phyloP scores from a whole-genome alignment of 2,797 vertebrate genomes.

The Lophius americanus region DNA sequence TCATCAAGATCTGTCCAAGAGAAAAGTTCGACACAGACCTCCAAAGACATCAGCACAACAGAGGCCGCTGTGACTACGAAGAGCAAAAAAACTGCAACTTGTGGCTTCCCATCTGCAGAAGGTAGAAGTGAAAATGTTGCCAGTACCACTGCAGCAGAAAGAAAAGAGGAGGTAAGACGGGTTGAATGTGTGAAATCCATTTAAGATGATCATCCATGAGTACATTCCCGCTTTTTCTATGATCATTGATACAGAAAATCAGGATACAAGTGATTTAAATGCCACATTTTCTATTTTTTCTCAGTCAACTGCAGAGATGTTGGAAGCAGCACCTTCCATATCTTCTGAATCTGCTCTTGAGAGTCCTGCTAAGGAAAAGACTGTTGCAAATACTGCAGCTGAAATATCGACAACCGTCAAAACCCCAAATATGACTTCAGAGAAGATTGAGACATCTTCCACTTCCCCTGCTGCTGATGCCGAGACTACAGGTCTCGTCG shows the following conservation, averaged over 20 bases:
- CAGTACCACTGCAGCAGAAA: constrained; percentile 35
- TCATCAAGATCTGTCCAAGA: constrained; percentile 6
- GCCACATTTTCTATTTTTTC: background rate
- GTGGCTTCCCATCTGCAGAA: background rate
- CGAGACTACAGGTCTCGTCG: background rate
- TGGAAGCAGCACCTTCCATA: background rate
- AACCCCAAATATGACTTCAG: background rate
- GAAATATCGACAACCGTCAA: rapidly evolving
- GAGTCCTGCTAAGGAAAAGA: background rate
- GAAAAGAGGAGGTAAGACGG: constrained; percentile 1
- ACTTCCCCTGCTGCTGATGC: rapidly evolving
- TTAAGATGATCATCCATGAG: too few species aligned
- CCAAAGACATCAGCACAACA: rapidly evolving
- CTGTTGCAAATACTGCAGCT: background rate
- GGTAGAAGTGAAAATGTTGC: background rate
- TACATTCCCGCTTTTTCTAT: too few species aligned
- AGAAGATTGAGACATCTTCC: background rate
- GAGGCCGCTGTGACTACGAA: rapidly evolving
- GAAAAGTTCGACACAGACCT: constrained; percentile 4
- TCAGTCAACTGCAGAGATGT: background rate
- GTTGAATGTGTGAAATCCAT: too few species aligned
- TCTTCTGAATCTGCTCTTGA: background rate
- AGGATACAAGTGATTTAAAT: too few species aligned
- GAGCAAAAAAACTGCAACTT: background rate
- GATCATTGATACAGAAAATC: too few species aligned